These are phyloP conservation scores for Hemistola chrysoprasaria DNA, from an alignment of 2,888 invertebrate genomes.

Conservation along the genomic window DNA sequence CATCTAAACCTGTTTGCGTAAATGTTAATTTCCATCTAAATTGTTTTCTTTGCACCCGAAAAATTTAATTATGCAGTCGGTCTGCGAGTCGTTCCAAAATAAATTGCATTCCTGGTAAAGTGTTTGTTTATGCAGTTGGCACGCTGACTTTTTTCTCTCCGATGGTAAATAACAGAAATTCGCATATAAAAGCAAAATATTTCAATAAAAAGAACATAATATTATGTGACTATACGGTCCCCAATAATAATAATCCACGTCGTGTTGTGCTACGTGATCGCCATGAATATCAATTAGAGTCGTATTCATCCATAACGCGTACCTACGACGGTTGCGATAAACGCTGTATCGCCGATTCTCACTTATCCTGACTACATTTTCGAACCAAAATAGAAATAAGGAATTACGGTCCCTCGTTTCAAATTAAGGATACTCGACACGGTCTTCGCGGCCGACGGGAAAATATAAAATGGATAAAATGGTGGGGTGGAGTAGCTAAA, in stretches of 20 bases:
- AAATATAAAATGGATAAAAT: constrained; percentile 65
- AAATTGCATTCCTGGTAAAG: constrained; percentile 34
- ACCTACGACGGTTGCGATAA: constrained; percentile 10
- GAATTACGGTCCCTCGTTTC: constrained; percentile 28
- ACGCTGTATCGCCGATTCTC: constrained; percentile 15
- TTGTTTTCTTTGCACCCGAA: constrained; percentile 49
- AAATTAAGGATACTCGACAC: constrained; percentile 55
- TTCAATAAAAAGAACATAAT: constrained; percentile 14
- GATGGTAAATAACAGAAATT: constrained; percentile 19
- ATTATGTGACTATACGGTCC: constrained; percentile 2
- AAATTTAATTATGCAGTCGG: constrained; percentile 41
- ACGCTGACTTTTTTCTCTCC: constrained; percentile 14
- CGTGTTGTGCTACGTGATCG: constrained; percentile 17
- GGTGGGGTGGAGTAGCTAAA: constrained; percentile 49
- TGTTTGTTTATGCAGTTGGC: constrained; percentile 26
- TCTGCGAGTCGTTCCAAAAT: constrained; percentile 40
- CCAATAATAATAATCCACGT: not conserved
- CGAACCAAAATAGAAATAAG: constrained; percentile 10
- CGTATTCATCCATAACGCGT: constrained; percentile 10
- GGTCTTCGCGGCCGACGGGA: constrained; percentile 45
- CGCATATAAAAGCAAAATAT: constrained; percentile 20
- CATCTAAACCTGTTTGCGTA: constrained; percentile 43
- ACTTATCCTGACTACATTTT: constrained; percentile 12
- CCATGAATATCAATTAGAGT: constrained; percentile 20
- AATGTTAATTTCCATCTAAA: constrained; percentile 53